These are phyloP conservation scores for Catocala fraxini DNA, from an alignment of 2,888 invertebrate genomes.

Conservation along the genomic window DNA sequence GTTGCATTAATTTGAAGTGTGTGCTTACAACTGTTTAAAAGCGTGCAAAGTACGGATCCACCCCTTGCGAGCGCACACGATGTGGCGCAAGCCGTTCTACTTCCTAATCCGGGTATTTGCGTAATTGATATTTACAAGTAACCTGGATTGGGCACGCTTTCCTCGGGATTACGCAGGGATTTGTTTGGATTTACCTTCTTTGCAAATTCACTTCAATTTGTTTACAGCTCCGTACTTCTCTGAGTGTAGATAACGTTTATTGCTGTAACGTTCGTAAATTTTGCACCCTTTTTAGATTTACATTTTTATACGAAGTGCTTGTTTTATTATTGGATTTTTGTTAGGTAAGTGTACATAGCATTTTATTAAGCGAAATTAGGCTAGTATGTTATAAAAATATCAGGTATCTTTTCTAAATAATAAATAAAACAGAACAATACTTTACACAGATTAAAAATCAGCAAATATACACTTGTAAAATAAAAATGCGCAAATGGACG, in stretches of 20 bases:
- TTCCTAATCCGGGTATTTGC: slow-evolving; percentile 79
- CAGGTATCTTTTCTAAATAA: no score
- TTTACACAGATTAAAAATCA: background rate
- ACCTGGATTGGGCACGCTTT: slow-evolving; percentile 82
- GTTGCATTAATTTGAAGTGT: slow-evolving; percentile 2
- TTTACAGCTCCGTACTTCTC: slow-evolving; percentile 65
- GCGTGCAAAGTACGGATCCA: slow-evolving; percentile 47
- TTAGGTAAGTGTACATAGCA: no score
- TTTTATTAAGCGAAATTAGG: no score
- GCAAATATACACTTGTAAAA: slow-evolving; percentile 19
- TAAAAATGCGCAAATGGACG: slow-evolving; percentile 46
- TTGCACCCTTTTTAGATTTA: slow-evolving; percentile 42
- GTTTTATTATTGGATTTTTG: background rate
- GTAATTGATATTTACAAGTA: slow-evolving; percentile 88
- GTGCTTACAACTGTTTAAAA: slow-evolving; percentile 25
- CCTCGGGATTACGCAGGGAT: slow-evolving; percentile 79
- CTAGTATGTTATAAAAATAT: no score
- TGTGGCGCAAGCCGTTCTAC: slow-evolving; percentile 59
- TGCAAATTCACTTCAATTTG: slow-evolving; percentile 80
- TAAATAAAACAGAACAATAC: no score
- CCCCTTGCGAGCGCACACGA: slow-evolving; percentile 55
- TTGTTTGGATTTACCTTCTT: slow-evolving; percentile 79
- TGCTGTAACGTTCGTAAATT: slow-evolving; percentile 44
- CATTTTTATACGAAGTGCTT: background rate
- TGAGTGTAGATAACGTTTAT: slow-evolving; percentile 67